These are phyloP conservation scores for Sipha maydis DNA, from an alignment of 2,888 invertebrate genomes.

Conservation along the genomic window DNA sequence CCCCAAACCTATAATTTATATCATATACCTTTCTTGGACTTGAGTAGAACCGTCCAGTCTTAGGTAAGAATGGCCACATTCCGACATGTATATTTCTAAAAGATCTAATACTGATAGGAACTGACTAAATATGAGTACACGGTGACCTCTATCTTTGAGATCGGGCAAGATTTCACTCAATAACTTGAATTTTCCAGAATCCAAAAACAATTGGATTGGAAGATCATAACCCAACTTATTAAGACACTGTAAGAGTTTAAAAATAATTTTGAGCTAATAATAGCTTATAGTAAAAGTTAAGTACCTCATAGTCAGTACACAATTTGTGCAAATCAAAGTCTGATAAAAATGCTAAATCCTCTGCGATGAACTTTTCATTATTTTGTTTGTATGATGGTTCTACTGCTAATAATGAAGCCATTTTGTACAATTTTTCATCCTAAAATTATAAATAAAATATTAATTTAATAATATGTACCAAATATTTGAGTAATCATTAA, in stretches of 20 bases:
- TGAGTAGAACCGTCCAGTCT: constrained; percentile 92
- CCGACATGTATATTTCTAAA: constrained; percentile 85
- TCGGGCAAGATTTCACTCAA: constrained; percentile 82
- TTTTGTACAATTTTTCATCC: constrained; percentile 68
- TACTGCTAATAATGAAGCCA: constrained; percentile 77
- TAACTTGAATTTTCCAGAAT: constrained; percentile 87
- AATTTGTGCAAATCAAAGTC: constrained; percentile 92
- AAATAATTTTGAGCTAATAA: constrained; percentile 2
- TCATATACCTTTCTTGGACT: constrained; percentile 76
- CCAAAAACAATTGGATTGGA: constrained; percentile 77
- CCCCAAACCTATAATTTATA: constrained; percentile 19
- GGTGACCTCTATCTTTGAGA: constrained; percentile 78
- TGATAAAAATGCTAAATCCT: constrained; percentile 87
- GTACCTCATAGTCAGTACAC: constrained; percentile 75
- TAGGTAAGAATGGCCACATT: constrained; percentile 78
- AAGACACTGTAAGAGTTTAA: constrained; percentile 70
- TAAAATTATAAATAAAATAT: constrained; percentile 58
- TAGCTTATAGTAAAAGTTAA: constrained; percentile 63
- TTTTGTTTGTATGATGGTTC: constrained; percentile 80
- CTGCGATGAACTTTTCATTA: constrained; percentile 81
- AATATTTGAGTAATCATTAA: too few relatives aligned
- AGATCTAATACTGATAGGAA: constrained; percentile 96
- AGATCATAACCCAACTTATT: constrained; percentile 70
- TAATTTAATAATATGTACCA: neutral
- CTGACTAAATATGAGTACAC: constrained; percentile 94